Percentiles rank a stretch among this genome's conserved stretches.
Conservation (phyloP, 1,140 invertebrate species). For the Conus ventricosus region DNA sequence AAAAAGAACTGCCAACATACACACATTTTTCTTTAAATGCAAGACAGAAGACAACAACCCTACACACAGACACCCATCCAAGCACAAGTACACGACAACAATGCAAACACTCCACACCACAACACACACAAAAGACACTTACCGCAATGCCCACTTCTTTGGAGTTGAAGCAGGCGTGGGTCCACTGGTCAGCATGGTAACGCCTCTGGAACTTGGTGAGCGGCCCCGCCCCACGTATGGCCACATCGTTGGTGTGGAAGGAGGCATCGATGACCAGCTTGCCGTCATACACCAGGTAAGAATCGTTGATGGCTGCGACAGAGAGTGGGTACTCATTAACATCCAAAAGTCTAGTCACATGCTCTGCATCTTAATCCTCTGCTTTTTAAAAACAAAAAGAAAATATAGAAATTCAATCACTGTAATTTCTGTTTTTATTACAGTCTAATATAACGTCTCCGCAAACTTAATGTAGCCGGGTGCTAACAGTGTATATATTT, state of each 20-base stretch:
- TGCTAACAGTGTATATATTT: no score
- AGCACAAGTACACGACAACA: background rate
- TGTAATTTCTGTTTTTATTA: no score
- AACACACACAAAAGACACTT: slow-evolving; percentile 39
- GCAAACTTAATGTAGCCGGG: no score
- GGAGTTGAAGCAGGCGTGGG: slow-evolving; percentile 74
- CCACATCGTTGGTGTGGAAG: slow-evolving; percentile 83
- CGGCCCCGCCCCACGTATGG: slow-evolving; percentile 82
- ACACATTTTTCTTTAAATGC: no score
- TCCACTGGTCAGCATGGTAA: slow-evolving; percentile 74
- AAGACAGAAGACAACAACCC: background rate
- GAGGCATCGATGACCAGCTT: slow-evolving; percentile 81
- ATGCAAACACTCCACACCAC: background rate
- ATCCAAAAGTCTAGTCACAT: background rate
- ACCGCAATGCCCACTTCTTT: slow-evolving; percentile 74
- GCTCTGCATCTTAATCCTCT: background rate
- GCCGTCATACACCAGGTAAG: slow-evolving; percentile 83
- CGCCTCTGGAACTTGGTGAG: slow-evolving; percentile 77
- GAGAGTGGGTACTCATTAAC: no score
- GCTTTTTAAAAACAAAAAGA: no score
- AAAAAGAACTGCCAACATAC: background rate
- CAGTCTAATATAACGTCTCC: no score
- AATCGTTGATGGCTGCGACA: slow-evolving; percentile 80
- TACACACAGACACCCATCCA: slow-evolving; percentile 13
- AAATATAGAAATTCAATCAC: no score